Percentiles rank a stretch among this genome's conserved stretches.
Evolutionary conservation across 2,888 invertebrate species (phyloP).

Genomic region (Hirtodrosophila duncani): DNA sequence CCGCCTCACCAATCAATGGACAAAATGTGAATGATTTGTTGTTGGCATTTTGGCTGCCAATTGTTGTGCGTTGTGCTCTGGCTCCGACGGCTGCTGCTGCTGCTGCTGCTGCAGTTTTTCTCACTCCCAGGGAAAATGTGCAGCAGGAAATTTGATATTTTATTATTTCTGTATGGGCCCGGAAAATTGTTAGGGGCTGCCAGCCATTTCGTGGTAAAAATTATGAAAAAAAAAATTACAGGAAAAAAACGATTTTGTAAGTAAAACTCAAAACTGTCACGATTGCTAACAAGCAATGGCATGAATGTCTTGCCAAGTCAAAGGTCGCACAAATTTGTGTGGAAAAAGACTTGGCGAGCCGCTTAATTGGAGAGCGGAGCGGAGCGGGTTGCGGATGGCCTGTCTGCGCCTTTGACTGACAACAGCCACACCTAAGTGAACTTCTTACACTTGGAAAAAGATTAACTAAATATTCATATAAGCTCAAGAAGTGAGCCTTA

Average conservation of each 20-base stretch:
- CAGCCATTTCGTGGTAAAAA: conserved; percentile 63
- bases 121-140: conserved; percentile 61
- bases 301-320: conserved; percentile 42
- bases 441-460: no score
- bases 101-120: conserved; percentile 45
- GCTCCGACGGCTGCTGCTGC: conserved; percentile 26
- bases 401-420: conserved; percentile 65
- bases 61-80: no score
- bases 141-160: conserved; percentile 64
- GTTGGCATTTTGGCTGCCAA: conserved; percentile 71
- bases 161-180: conserved; percentile 36
- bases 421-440: conserved; percentile 69
- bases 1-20: conserved; percentile 63
- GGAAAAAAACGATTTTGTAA: conserved; percentile 27
- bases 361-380: conserved; percentile 52
- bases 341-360: conserved; percentile 45
- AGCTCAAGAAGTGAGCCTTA: no score
- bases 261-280: conserved; percentile 68
- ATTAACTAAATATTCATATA: no score
- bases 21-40: conserved; percentile 59
- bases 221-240: conserved; percentile 46
- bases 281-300: conserved; percentile 62
- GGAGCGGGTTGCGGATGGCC: conserved; percentile 8
- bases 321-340: conserved; percentile 71
- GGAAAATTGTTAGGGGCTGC: conserved; percentile 38